Base-by-base conservation (phyloP, 2,113 vertebrate genomes). In the Glaucidium brasilianum region DNA sequence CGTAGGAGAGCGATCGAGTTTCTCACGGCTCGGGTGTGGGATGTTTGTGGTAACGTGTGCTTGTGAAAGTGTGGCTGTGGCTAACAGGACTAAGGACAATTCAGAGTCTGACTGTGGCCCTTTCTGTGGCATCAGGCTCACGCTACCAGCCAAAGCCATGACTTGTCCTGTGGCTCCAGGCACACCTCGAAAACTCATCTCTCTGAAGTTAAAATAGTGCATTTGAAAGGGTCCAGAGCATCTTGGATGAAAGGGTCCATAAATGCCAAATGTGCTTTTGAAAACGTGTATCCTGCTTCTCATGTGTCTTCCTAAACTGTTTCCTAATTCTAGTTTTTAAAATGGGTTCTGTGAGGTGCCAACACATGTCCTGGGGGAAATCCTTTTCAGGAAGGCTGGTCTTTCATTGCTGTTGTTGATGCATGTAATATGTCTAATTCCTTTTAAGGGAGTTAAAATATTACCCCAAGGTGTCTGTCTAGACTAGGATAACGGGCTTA, bases 21-120 rank as follows among this genome's bases (percentile, higher is more conserved):
- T 17, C 35, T 43, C 8, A 2, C 12, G 3, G 1, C 22, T 1
- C 6, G 20, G 37, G 3, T 12, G 39, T 27, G 66, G 50, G 22
- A 2, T 10, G 4, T 43, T 15, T 34, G n/a, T 41, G 10, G 25
- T 10, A 5, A 6, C 0, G 0, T 5, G 29, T 3, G 1, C 63
- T 16, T 30, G n/a, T n/a, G 30, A 14, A 47, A 18, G 62, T 0
- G 34, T n/a, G 11, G 35, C 37, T 10, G 43, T 5, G 58, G 37
- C 29, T 11, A 20, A 10, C 19, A 4, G 1, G 4, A 6, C 15
- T 11, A 7, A 19, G 18, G 32, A 3, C 37, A 29, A 20, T 22
- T 5, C n/a, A 12, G 26, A 47, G 10, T 5, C 12, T 2, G 62
- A 39, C 29, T 5, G 30, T 14, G 34, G 25, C 43, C 27, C 15